These are phyloP conservation scores for Lepus townsendii DNA, from an alignment of 2,797 vertebrate genomes.

Conservation along the genomic window DNA sequence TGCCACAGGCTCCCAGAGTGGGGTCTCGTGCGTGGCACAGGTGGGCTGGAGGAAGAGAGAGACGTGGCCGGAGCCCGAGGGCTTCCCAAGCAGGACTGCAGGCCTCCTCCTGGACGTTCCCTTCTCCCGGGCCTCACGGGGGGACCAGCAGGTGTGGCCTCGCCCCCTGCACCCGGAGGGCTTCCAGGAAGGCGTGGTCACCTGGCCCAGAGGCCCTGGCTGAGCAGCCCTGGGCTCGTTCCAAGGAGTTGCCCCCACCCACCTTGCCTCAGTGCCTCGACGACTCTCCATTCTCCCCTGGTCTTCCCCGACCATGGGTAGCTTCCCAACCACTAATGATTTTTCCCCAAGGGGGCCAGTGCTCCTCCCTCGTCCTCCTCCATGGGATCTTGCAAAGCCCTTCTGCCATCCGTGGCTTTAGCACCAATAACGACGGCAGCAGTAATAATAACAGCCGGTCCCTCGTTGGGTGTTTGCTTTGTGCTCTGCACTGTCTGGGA, in stretches of 20 bases:
- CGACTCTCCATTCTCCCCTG: background rate
- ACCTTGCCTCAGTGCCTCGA: background rate
- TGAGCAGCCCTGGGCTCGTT: background rate
- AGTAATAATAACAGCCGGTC: background rate
- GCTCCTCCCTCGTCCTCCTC: background rate
- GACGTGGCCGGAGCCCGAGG: no score
- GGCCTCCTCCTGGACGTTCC: background rate
- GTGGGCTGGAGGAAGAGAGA: background rate
- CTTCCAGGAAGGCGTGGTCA: accelerated
- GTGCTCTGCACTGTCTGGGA: background rate
- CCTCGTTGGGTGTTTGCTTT: background rate
- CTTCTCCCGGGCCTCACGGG: background rate
- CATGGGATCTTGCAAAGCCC: background rate
- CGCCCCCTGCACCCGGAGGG: background rate
- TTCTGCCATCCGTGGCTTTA: background rate
- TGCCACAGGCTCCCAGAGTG: background rate
- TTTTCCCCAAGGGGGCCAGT: no score
- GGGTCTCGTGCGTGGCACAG: accelerated
- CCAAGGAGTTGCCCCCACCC: background rate
- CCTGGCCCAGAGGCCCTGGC: background rate
- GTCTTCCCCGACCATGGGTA: constrained; percentile 11
- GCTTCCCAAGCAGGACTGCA: background rate
- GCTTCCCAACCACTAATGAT: constrained; percentile 42
- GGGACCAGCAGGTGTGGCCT: background rate
- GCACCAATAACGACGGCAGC: background rate